These are phyloP conservation scores for Lateolabrax maculatus DNA, from an alignment of 2,797 vertebrate genomes.

Conservation along the genomic window DNA sequence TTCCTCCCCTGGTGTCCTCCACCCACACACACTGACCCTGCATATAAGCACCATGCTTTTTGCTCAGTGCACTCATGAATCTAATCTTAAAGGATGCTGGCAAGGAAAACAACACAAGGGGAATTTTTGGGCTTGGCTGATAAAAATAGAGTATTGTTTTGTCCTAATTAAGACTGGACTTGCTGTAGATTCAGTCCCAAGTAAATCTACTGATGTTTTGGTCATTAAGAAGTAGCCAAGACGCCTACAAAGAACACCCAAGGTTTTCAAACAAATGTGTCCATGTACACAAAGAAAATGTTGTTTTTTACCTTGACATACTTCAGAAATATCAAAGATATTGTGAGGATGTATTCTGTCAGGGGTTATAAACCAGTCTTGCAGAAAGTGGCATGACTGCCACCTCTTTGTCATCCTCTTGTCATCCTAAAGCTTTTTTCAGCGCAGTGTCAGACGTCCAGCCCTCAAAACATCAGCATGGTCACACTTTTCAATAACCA, in stretches of 20 bases:
- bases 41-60: slow-evolving; percentile 17
- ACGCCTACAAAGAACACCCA: background rate
- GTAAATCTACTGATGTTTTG: background rate
- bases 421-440: slow-evolving; percentile 20
- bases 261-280: too few species aligned
- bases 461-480: background rate
- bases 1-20: slow-evolving; percentile 30
- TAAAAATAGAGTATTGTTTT: slow-evolving; percentile 4
- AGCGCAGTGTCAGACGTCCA: slow-evolving; percentile 9
- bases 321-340: background rate
- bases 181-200: background rate
- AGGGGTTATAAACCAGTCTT: background rate
- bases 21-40: slow-evolving; percentile 41
- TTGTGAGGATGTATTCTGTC: background rate
- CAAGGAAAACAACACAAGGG: slow-evolving; percentile 1
- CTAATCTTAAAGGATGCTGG: slow-evolving; percentile 29
- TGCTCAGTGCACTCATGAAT: slow-evolving; percentile 10
- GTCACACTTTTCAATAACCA: slow-evolving; percentile 29
- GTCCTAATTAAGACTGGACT: slow-evolving; percentile 22
- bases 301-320: background rate
- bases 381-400: background rate
- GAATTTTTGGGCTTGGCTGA: background rate
- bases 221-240: background rate
- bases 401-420: background rate
- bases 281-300: background rate